Evolutionary conservation across 2,113 vertebrate species (phyloP).

Genomic region (Parus major): DNA sequence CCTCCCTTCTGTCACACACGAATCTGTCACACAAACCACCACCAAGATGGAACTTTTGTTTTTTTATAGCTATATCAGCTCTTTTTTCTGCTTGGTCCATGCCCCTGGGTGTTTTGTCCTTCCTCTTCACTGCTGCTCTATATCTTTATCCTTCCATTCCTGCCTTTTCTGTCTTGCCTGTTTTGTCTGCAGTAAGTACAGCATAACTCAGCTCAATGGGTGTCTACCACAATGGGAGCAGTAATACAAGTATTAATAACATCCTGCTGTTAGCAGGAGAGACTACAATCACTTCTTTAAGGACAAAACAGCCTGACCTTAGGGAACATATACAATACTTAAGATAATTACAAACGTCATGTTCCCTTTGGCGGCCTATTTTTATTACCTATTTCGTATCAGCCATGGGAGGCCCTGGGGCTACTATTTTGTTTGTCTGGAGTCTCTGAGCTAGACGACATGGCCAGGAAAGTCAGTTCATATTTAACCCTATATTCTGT

Average conservation of each 20-base stretch:
- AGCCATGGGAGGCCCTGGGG: slow-evolving; percentile 15
- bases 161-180: background rate
- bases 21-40: background rate
- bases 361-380: slow-evolving; percentile 40
- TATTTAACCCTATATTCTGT: background rate
- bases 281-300: slow-evolving; percentile 4
- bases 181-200: background rate
- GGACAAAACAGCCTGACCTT: slow-evolving; percentile 35
- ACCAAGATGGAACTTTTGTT: background rate
- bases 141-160: background rate
- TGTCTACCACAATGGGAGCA: background rate
- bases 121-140: background rate
- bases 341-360: slow-evolving; percentile 43
- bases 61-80: background rate
- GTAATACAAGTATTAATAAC: slow-evolving; percentile 24
- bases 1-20: background rate
- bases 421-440: slow-evolving; percentile 57
- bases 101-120: background rate
- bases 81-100: background rate
- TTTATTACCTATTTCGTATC: slow-evolving; percentile 58
- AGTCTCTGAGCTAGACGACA: slow-evolving; percentile 13
- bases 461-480: slow-evolving; percentile 10
- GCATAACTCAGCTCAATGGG: background rate
- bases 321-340: slow-evolving; percentile 20
- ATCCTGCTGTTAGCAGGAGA: slow-evolving; percentile 22